A percentile compares a stretch with the other conserved stretches of the same genome.
Evolutionary conservation across 1,140 invertebrate species (phyloP).

Genomic region (Drosophila setifemur): DNA sequence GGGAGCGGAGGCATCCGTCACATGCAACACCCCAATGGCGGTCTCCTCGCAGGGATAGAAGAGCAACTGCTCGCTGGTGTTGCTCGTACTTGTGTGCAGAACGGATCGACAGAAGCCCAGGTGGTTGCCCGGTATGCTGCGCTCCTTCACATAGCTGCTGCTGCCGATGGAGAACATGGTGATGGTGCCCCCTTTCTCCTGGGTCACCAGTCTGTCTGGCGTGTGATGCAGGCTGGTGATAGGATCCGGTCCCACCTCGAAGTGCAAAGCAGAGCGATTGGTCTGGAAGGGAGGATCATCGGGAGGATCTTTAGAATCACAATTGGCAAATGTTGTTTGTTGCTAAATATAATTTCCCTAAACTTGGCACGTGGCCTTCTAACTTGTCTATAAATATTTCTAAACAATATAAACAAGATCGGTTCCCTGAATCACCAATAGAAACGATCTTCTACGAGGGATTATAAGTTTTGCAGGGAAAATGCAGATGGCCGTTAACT

Average conservation of each 20-base stretch:
- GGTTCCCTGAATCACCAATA: too few species aligned
- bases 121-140: conserved; percentile 85
- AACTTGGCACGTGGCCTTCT: not conserved
- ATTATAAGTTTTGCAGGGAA: too few species aligned
- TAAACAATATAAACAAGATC: not conserved
- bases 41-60: conserved; percentile 86
- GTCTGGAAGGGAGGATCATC: conserved; percentile 49
- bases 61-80: conserved; percentile 85
- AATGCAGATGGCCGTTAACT: too few species aligned
- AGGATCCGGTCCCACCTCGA: conserved; percentile 70
- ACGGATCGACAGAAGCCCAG: conserved; percentile 87
- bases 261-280: conserved; percentile 70
- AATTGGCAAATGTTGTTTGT: not conserved
- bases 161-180: conserved; percentile 87
- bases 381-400: not conserved
- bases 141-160: conserved; percentile 84
- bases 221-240: conserved; percentile 71
- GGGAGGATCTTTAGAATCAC: not conserved
- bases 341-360: not conserved
- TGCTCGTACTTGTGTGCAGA: conserved; percentile 82
- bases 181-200: conserved; percentile 87
- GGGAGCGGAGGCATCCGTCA: conserved; percentile 84
- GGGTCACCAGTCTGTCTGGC: conserved; percentile 85
- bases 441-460: too few species aligned
- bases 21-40: conserved; percentile 85